Base-by-base conservation (phyloP, 2,113 vertebrate genomes). In the Enhydra lutris region DNA sequence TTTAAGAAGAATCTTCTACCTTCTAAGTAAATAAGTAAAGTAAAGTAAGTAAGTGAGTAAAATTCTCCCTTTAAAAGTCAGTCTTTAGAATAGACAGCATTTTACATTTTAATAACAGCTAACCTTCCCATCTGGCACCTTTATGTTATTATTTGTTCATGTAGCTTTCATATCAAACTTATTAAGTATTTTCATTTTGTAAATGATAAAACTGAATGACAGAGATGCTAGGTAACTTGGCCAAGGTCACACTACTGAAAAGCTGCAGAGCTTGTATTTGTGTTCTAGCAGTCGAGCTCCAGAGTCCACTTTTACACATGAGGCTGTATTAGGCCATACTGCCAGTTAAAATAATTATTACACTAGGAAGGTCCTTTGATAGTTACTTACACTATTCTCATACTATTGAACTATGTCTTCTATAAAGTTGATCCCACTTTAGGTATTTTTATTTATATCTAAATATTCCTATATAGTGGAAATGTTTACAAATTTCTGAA, bases 401-500 rank as follows among this genome's bases (percentile, higher is more conserved):
- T 24, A 45, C 84, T 81, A 86, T 86, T 96, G 86, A 85, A 86
- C 20, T 92, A 74, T 12, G 31, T 92, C 39, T 42, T 97, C 89
- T 52, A 84, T 63, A 74, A 65, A 96, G 23, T 1, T 83, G 61
- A 90, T 89, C n/a, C 84, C 12, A 57, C 50, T 52, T 95, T 55
- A 94, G 80, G 36, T 78, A 92, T 87, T 95, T 86, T 97, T 31
- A 92, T n/a, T 90, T 86, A 36, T 81, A 97, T 87, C 26, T 83
- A 36, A 91, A 79, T 93, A 93, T 89, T 89, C 17, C 14, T 87
- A 89, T 42, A 63, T 10, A 74, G 45, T n/a, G 7, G 73, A 81
- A 86, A 82, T 74, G 7, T 67, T 91, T 36, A 50, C 79, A 59
- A 79, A 73, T 57, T 86, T 65, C 86, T 87, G 45, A 85, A 55